Percentiles rank a stretch among this genome's conserved stretches.
These are phyloP conservation scores for Stenurella melanura DNA, from an alignment of 2,888 invertebrate species.

Conservation along the genomic window DNA sequence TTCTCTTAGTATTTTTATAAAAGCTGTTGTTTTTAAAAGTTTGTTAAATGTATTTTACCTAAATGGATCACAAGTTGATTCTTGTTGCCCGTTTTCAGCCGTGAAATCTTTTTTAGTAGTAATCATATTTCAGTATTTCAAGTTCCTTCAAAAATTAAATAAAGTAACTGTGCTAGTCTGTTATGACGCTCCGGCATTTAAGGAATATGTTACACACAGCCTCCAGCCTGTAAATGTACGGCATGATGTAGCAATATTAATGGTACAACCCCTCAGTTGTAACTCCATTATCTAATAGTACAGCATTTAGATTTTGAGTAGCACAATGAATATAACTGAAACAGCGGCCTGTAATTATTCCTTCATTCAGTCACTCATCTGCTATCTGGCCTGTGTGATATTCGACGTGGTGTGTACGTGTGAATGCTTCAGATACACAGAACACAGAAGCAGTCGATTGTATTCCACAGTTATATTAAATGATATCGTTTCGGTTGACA, in stretches of 20 bases:
- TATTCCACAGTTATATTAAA: conserved; percentile 9
- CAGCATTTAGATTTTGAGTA: conserved; percentile 62
- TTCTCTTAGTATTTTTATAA: too few relatives aligned
- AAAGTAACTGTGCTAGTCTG: neutral
- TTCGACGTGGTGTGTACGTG: conserved; percentile 51
- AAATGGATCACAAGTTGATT: too few relatives aligned
- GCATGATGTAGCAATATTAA: conserved; percentile 62
- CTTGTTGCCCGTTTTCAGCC: too few relatives aligned
- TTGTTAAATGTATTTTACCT: too few relatives aligned
- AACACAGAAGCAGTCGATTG: conserved; percentile 12
- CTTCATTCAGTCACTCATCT: conserved; percentile 69
- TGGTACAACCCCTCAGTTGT: conserved; percentile 58
- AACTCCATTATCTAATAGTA: conserved; percentile 61
- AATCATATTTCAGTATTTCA: too few relatives aligned
- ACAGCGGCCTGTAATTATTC: conserved; percentile 71
- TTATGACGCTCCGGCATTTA: neutral
- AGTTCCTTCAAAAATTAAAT: too few relatives aligned
- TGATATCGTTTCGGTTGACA: neutral
- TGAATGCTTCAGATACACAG: conserved; percentile 47
- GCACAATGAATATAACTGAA: conserved; percentile 68
- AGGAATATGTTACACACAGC: neutral
- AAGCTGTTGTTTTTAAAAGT: too few relatives aligned
- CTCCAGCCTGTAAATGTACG: conserved; percentile 12
- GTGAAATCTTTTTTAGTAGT: too few relatives aligned
- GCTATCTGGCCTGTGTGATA: conserved; percentile 61